These are phyloP conservation scores for Harmothoe impar DNA, from an alignment of 2,888 invertebrate species.

Conservation along the genomic window DNA sequence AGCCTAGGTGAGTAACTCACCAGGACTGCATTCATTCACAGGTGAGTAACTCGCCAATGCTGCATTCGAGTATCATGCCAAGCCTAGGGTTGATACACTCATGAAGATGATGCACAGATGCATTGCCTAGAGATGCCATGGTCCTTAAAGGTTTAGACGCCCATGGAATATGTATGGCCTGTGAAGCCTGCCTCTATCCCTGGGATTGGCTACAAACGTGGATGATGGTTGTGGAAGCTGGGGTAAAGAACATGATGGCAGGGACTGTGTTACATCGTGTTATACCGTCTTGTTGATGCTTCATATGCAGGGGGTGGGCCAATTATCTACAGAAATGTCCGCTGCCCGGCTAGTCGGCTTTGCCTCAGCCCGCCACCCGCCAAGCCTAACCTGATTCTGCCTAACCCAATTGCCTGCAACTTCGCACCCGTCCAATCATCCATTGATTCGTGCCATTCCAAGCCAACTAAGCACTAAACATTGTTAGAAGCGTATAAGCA, in stretches of 20 bases:
- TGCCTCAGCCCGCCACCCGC: not conserved
- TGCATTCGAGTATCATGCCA: too few relatives aligned
- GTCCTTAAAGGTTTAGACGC: too few relatives aligned
- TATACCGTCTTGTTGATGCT: not conserved
- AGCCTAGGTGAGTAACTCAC: too few relatives aligned
- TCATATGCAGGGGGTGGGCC: slow-evolving; percentile 16
- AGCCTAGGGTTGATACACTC: too few relatives aligned
- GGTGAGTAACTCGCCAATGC: too few relatives aligned
- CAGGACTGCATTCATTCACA: too few relatives aligned
- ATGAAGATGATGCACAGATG: too few relatives aligned
- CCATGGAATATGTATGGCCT: too few relatives aligned
- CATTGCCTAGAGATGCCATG: too few relatives aligned
- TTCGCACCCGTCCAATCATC: slow-evolving; percentile 45
- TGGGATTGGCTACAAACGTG: too few relatives aligned
- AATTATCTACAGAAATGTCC: slow-evolving; percentile 9
- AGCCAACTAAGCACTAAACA: slow-evolving; percentile 35
- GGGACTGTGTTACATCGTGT: not conserved
- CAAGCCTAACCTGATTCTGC: not conserved
- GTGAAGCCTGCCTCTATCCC: too few relatives aligned
- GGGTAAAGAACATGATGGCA: not conserved
- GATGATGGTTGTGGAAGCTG: not conserved
- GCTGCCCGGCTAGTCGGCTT: not conserved
- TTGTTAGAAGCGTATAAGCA: slow-evolving; percentile 44
- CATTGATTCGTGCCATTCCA: slow-evolving; percentile 45
- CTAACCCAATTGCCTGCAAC: slow-evolving; percentile 43